Percentiles rank a stretch among this genome's conserved stretches.
Evolutionary conservation across 2,113 vertebrate genomes (phyloP).

Genomic region (Otis tarda): DNA sequence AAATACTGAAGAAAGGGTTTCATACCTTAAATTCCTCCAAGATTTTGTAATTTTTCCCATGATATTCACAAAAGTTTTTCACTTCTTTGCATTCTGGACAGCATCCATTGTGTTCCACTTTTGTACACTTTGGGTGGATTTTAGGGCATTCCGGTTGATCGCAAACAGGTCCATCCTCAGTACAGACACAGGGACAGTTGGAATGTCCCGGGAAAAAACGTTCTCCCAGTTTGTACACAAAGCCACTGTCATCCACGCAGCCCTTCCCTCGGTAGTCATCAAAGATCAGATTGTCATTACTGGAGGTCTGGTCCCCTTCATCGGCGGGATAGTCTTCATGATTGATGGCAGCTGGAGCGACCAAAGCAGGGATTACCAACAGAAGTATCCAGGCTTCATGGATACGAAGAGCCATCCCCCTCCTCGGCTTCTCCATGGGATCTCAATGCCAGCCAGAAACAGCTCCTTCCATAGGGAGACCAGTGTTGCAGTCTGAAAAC

Average conservation of each 20-base stretch:
- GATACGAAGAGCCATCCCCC: slow-evolving; percentile 90
- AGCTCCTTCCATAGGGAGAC: slow-evolving; percentile 79
- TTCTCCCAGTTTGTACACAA: slow-evolving; percentile 97
- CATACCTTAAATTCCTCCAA: slow-evolving; percentile 99
- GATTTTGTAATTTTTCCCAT: slow-evolving; percentile 96
- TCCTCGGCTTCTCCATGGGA: slow-evolving; percentile 79
- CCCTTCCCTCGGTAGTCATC: slow-evolving; percentile 98
- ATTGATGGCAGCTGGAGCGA: slow-evolving; percentile 84
- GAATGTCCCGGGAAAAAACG: slow-evolving; percentile 98
- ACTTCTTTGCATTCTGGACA: slow-evolving; percentile 99
- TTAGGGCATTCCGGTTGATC: slow-evolving; percentile 98
- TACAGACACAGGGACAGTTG: slow-evolving; percentile 98
- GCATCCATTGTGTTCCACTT: slow-evolving; percentile 98
- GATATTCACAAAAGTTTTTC: slow-evolving; percentile 99
- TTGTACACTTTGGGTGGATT: slow-evolving; percentile 98
- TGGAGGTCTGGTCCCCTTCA: slow-evolving; percentile 89
- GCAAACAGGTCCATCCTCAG: slow-evolving; percentile 97
- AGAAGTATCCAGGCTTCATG: slow-evolving; percentile 86
- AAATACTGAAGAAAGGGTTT: slow-evolving; percentile 1
- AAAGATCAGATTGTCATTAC: slow-evolving; percentile 92
- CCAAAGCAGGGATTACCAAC: slow-evolving; percentile 82
- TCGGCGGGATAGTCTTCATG: slow-evolving; percentile 93
- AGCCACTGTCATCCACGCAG: slow-evolving; percentile 98
- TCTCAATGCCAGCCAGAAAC: slow-evolving; percentile 71
- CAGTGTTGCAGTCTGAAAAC: slow-evolving; percentile 71